A percentile compares a stretch with the other conserved stretches of the same genome.
phyloP scores from a whole-genome alignment of 2,797 vertebrate genomes.

The Phrynocephalus vlangalii region DNA sequence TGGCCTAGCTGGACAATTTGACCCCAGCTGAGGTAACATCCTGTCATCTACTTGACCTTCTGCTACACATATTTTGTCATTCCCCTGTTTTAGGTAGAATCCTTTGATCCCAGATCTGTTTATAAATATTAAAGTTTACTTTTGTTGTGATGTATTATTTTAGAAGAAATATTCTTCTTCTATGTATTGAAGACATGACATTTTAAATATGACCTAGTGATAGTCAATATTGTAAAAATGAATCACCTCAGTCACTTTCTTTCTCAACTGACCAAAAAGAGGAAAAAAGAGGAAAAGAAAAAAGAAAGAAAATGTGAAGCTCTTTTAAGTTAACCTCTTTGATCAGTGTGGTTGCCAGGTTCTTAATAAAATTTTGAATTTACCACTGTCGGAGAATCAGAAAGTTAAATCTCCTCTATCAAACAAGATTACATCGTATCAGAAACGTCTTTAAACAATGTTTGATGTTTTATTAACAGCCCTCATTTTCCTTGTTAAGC shows the following conservation, averaged over 20 bases:
- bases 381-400: neutral
- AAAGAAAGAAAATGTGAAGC: neutral
- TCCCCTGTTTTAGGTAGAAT: neutral
- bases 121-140: neutral
- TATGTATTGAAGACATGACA: neutral
- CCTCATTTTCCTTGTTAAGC: conserved; percentile 14
- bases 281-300: neutral
- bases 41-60: neutral
- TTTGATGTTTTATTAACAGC: conserved; percentile 36
- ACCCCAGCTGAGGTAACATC: too few relatives aligned
- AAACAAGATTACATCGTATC: conserved; percentile 17
- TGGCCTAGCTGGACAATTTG: too few relatives aligned
- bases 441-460: conserved; percentile 9
- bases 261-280: too few relatives aligned
- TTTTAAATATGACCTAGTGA: neutral
- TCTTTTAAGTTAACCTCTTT: conserved; percentile 20
- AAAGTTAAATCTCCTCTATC: conserved; percentile 9
- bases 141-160: neutral
- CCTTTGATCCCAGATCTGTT: neutral
- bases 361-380: conserved; percentile 24
- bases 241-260: neutral
- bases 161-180: neutral
- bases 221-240: conserved; percentile 1
- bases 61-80: neutral
- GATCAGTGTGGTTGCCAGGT: conserved; percentile 14